Conservation (phyloP, 37 sponge, comb jelly and placozoan species). For the Cladorhizidae sp. region DNA sequence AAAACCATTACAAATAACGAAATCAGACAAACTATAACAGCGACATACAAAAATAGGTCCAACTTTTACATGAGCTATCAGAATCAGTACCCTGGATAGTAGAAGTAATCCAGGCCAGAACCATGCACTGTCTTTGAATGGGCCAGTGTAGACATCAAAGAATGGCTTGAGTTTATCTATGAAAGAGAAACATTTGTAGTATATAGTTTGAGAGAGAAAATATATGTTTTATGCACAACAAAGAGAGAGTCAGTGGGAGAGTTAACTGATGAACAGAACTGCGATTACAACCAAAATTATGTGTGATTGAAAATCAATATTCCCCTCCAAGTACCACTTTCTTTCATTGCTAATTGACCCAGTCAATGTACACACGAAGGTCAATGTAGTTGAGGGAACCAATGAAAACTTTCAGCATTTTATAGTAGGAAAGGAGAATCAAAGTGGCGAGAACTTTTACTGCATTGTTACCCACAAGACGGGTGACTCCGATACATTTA, state of each 20-base stretch:
- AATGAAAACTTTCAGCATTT: slow-evolving; percentile 11
- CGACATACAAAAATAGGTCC: not conserved
- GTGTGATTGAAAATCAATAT: not conserved
- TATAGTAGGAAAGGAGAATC: slow-evolving; percentile 19
- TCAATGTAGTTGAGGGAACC: not conserved
- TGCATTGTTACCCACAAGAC: slow-evolving; percentile 7
- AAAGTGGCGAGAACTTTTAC: slow-evolving; percentile 22
- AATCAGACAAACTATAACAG: not conserved
- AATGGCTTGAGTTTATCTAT: slow-evolving; percentile 15
- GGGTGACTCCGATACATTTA: not conserved
- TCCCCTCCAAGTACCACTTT: slow-evolving; percentile 27
- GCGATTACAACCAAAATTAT: not conserved
- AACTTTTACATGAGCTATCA: not conserved
- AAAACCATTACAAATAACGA: not conserved
- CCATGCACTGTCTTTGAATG: not conserved
- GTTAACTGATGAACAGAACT: not conserved
- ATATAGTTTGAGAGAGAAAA: not conserved
- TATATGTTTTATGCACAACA: slow-evolving; percentile 8
- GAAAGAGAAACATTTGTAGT: not conserved
- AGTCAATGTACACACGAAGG: not conserved
- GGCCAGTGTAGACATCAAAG: slow-evolving; percentile 25
- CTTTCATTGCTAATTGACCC: not conserved
- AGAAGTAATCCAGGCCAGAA: slow-evolving; percentile 21
- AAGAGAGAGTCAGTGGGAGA: not conserved
- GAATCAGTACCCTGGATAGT: not conserved